These are phyloP conservation scores for Luehdorfia chinensis DNA, from an alignment of 1,140 invertebrate genomes.

Conservation along the genomic window DNA sequence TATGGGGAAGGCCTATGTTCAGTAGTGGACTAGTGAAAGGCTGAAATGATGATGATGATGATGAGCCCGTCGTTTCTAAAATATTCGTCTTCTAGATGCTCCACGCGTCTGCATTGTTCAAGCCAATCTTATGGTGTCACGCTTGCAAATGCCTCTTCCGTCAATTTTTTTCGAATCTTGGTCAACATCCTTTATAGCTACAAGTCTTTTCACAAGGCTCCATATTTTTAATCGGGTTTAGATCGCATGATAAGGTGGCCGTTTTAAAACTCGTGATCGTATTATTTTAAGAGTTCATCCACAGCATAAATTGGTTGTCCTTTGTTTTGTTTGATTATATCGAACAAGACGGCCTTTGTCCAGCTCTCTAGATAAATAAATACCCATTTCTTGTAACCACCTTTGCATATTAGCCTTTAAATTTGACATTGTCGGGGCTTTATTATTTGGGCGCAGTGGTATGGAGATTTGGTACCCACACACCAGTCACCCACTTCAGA, in stretches of 20 bases:
- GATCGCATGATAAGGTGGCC: constrained; percentile 18
- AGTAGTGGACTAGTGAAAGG: no score
- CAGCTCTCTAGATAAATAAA: constrained; percentile 1
- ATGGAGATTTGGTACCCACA: no score
- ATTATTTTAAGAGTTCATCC: neutral
- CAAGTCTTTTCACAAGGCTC: constrained; percentile 8
- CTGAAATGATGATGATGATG: neutral
- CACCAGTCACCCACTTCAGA: no score
- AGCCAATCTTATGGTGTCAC: neutral
- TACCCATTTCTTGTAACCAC: neutral
- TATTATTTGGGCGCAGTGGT: constrained; percentile 13
- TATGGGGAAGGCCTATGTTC: no score
- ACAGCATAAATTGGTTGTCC: constrained; percentile 6
- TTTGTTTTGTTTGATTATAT: constrained; percentile 10
- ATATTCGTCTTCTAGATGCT: neutral
- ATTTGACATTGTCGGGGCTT: neutral
- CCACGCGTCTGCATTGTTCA: neutral
- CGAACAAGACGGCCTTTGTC: constrained; percentile 1
- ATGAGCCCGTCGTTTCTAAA: neutral
- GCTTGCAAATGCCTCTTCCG: neutral
- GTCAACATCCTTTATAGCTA: neutral
- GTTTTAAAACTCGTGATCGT: constrained; percentile 11
- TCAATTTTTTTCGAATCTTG: neutral
- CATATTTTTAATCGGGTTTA: constrained; percentile 17
- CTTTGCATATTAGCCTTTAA: constrained; percentile 3